Evolutionary conservation across 2,113 vertebrate species (phyloP).

Genomic region (Pao palembangensis): DNA sequence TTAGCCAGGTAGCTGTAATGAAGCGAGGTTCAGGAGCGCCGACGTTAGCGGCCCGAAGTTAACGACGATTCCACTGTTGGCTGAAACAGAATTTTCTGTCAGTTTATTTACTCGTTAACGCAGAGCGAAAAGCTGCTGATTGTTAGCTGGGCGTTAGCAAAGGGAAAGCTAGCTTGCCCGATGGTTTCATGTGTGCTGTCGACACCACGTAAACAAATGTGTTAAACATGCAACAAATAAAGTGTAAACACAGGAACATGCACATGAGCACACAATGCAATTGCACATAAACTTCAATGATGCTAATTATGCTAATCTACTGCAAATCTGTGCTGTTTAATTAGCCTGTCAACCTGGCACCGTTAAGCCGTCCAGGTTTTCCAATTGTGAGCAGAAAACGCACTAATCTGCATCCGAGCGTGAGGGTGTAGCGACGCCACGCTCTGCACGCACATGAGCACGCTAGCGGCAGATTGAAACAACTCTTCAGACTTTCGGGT

Average conservation of each 20-base stretch:
- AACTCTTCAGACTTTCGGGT: too few relatives aligned
- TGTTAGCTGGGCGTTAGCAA: not conserved
- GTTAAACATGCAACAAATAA: slow-evolving; percentile 6
- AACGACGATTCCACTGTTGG: too few relatives aligned
- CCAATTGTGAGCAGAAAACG: not conserved
- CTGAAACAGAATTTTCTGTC: too few relatives aligned
- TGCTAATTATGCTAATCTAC: slow-evolving; percentile 37
- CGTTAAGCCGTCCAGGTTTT: too few relatives aligned
- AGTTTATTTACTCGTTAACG: too few relatives aligned
- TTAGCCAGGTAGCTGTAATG: slow-evolving; percentile 6
- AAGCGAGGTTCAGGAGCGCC: not conserved
- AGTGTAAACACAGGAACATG: slow-evolving; percentile 6
- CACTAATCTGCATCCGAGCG: not conserved
- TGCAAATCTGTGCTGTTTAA: slow-evolving; percentile 13
- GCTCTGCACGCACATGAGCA: too few relatives aligned
- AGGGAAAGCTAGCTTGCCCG: not conserved
- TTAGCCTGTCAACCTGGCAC: not conserved
- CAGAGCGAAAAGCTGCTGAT: not conserved
- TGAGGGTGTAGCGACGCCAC: not conserved
- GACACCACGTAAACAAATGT: not conserved
- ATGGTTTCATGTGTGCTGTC: not conserved
- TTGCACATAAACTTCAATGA: slow-evolving; percentile 32
- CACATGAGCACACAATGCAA: slow-evolving; percentile 26
- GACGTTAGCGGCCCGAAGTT: not conserved
- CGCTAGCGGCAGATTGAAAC: too few relatives aligned